Percentiles rank a stretch among this genome's conserved stretches.
Conservation (phyloP, 2,113 vertebrate genomes). For the Boleophthalmus pectinirostris region DNA sequence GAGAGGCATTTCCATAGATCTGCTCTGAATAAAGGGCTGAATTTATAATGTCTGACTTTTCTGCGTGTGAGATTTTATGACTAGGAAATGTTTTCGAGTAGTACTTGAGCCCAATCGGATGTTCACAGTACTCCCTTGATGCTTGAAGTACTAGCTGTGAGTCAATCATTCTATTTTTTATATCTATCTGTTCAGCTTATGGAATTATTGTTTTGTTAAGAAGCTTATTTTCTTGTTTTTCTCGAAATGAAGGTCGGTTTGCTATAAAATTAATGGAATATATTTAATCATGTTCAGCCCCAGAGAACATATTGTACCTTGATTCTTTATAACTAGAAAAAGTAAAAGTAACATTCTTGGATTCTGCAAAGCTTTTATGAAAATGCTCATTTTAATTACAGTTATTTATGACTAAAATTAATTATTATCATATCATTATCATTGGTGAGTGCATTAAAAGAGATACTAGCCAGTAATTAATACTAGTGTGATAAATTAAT, state of each 20-base stretch:
- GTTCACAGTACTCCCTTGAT: background rate
- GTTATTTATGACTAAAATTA: no score
- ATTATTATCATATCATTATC: no score
- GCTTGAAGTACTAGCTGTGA: background rate
- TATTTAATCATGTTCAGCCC: no score
- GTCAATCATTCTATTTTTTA: background rate
- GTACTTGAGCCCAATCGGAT: background rate
- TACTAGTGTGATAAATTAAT: no score
- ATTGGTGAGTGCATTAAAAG: no score
- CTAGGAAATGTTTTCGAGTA: background rate
- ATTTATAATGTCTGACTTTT: background rate
- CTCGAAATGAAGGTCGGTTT: no score
- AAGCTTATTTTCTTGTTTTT: no score
- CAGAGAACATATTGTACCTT: no score
- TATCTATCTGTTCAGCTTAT: background rate
- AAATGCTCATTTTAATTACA: no score
- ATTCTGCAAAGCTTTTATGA: background rate
- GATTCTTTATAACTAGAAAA: background rate
- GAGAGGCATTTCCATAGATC: background rate
- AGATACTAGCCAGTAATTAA: no score
- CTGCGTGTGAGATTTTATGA: background rate
- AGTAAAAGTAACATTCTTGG: background rate
- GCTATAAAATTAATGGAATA: no score
- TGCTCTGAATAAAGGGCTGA: background rate
- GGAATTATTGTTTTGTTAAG: background rate